Conservation (phyloP, 92 coral and sea anemone genomes). For the Parazoanthus swiftii region DNA sequence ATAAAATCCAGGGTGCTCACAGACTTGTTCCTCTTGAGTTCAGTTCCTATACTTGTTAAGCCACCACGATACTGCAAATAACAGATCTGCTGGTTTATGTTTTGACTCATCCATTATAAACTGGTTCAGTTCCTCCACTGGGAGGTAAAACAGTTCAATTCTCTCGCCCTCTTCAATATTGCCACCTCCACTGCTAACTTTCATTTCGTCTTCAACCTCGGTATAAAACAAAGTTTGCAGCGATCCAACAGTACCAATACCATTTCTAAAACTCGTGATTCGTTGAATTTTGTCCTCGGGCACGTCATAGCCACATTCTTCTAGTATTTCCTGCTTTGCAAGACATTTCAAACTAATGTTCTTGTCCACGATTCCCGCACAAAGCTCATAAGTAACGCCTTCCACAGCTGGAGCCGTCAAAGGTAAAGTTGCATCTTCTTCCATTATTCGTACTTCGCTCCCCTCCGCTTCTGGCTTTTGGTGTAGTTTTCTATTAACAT, state of each 20-base stretch:
- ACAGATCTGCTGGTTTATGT: conserved; percentile 78
- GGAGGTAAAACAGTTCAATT: conserved; percentile 89
- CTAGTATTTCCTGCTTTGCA: conserved; percentile 88
- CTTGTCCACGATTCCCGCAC: conserved; percentile 96
- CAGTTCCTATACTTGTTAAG: conserved; percentile 59
- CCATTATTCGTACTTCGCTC: conserved; percentile 53
- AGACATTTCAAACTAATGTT: conserved; percentile 61
- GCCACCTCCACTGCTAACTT: conserved; percentile 80
- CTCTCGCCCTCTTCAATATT: conserved; percentile 86
- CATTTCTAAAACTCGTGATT: conserved; percentile 67
- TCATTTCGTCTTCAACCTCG: conserved; percentile 87
- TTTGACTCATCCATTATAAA: conserved; percentile 77
- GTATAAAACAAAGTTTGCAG: conserved; percentile 79
- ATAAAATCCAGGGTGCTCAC: too few relatives aligned
- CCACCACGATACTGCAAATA: conserved; percentile 96
- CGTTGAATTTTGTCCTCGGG: conserved; percentile 81
- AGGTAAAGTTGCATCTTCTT: conserved; percentile 65
- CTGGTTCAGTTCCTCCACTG: conserved; percentile 73
- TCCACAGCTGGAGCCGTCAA: conserved; percentile 68
- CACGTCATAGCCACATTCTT: conserved; percentile 97
- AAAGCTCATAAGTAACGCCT: conserved; percentile 94
- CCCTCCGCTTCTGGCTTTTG: conserved; percentile 38
- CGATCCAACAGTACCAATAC: conserved; percentile 86
- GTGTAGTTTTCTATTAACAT: conserved; percentile 72
- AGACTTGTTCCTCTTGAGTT: neutral